Conservation (phyloP, 2,113 vertebrate genomes). For the Pelecanoides urinatrix region DNA sequence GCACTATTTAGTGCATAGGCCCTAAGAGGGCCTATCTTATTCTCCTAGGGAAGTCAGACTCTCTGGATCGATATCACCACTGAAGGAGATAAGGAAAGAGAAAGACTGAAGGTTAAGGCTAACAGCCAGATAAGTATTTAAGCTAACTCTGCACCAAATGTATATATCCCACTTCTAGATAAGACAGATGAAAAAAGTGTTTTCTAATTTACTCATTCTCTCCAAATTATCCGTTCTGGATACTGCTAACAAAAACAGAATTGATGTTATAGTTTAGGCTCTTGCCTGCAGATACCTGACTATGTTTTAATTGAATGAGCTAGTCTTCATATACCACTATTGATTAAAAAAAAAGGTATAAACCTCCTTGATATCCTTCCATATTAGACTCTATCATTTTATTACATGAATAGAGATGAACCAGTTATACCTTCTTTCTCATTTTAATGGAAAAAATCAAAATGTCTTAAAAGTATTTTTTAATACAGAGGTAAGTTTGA, state of each 20-base stretch:
- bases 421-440: not conserved
- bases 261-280: not conserved
- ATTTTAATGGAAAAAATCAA: not conserved
- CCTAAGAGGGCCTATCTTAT: not conserved
- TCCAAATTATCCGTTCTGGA: not conserved
- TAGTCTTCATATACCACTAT: not conserved
- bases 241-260: not conserved
- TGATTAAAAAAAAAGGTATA: not conserved
- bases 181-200: not conserved
- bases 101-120: not conserved
- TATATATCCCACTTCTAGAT: not conserved
- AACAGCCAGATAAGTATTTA: not conserved
- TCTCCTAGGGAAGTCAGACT: not conserved
- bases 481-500: not conserved
- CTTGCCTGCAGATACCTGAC: not conserved
- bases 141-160: not conserved
- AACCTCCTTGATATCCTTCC: not conserved
- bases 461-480: not conserved
- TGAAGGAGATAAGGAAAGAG: not conserved
- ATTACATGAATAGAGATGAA: not conserved
- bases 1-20: no score
- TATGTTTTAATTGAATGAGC: not conserved
- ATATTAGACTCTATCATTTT: not conserved
- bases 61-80: not conserved
- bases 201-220: not conserved